Percentiles rank a stretch among this genome's conserved stretches.
phyloP scores from a whole-genome alignment of 2,797 vertebrate species.

The Typhlichthys eigenmanni region DNA sequence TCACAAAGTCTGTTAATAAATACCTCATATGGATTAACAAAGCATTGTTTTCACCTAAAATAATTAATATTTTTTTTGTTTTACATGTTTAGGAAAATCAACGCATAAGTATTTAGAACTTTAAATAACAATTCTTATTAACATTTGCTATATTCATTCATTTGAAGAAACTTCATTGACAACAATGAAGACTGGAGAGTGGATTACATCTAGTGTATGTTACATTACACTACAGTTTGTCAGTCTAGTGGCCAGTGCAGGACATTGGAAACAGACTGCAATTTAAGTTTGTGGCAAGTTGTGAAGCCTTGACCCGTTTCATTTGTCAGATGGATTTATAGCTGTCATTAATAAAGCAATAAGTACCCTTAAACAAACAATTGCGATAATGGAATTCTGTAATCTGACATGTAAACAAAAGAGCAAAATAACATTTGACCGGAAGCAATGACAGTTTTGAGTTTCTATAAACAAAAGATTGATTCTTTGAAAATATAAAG shows the following conservation, averaged over 20 bases:
- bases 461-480: conserved; percentile 57
- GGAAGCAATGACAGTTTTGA: conserved; percentile 58
- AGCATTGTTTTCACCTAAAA: conserved; percentile 11
- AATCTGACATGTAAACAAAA: conserved; percentile 53
- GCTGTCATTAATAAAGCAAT: conserved; percentile 16
- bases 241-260: conserved; percentile 53
- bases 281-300: conserved; percentile 37
- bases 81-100: no score
- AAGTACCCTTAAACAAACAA: conserved; percentile 49
- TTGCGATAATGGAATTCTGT: conserved; percentile 40
- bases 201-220: conserved; percentile 39
- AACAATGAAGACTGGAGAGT: conserved; percentile 23
- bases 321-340: conserved; percentile 35
- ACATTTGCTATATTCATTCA: not conserved
- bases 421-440: conserved; percentile 39
- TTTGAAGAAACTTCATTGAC: conserved; percentile 19
- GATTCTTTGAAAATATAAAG: conserved; percentile 41
- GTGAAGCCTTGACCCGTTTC: conserved; percentile 51
- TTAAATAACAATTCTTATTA: not conserved
- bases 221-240: conserved; percentile 43
- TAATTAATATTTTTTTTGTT: no score
- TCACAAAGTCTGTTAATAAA: conserved; percentile 16
- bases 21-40: conserved; percentile 27
- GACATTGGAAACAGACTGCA: conserved; percentile 38
- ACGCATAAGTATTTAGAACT: conserved; percentile 11